Evolutionary conservation across 2,113 vertebrate species (phyloP).

Genomic region (Alethe castanea): DNA sequence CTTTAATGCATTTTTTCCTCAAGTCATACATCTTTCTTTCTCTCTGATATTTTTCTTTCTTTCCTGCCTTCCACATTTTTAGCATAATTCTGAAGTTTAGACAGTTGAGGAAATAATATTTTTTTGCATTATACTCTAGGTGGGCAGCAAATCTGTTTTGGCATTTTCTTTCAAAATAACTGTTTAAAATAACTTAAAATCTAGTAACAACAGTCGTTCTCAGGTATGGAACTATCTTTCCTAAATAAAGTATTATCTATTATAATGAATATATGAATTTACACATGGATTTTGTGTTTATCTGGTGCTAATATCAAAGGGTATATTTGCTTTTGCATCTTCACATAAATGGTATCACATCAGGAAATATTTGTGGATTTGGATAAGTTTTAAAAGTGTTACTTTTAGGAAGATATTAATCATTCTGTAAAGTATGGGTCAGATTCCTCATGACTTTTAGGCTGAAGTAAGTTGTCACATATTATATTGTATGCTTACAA

Average conservation of each 20-base stretch:
- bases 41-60: neutral
- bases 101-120: neutral
- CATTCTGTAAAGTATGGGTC: neutral
- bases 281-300: neutral
- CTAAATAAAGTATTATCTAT: neutral
- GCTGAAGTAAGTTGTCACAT: neutral
- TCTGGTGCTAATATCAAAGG: neutral
- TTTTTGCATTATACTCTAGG: neutral
- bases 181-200: neutral
- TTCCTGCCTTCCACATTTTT: neutral
- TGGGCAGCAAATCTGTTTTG: neutral
- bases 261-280: neutral
- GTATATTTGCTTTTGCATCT: neutral
- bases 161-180: neutral
- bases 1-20: rapidly evolving
- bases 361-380: neutral
- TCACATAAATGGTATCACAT: neutral
- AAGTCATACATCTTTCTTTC: neutral
- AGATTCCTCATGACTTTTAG: neutral
- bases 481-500: neutral
- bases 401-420: neutral
- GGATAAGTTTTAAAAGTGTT: neutral
- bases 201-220: neutral
- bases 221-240: neutral
- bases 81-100: neutral